Evolutionary conservation across 2,113 vertebrate genomes (phyloP), one percentile per base, ranked within the genome.

Genomic region (Artemisiospiza belli): DNA sequence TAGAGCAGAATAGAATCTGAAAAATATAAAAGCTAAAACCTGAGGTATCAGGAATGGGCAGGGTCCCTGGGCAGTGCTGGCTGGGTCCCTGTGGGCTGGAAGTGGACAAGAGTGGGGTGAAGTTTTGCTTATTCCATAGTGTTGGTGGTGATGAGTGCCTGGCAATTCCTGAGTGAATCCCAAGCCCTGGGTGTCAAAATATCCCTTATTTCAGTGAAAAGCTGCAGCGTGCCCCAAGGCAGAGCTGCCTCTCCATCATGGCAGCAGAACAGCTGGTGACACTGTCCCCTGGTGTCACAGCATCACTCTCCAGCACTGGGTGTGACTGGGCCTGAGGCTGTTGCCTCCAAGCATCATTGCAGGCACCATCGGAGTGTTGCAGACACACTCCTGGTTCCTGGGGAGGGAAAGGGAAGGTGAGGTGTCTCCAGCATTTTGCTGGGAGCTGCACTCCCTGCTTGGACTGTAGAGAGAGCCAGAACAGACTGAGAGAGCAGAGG

Each of bases 61-160:
- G 31, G 11, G 8, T 7, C 24, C 25, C 28, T 12, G 35, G 25
- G n/a, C 37, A 39, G 37, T 39, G 37, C 25, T 89, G 73, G 57
- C 19, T 49, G 43, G 74, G 59, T 24, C 51, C 23, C 44, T 21
- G 33, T 19, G 43, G 33, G 49, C 41, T 76, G n/a, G 37, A 33
- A n/a, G 41, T 27, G 57, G 25, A 19, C 5, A 2, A 16, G 62
- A 64, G 5, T 22, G 49, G 27, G 24, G 5, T 72, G 75, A 33
- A 43, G 5, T 23, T 49, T n/a, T 3, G 7, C 15, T 68, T 46
- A 11, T n/a, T 69, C 25, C 0, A 0, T 58, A 6, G 17, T 0
- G 1, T 7, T 27, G 58, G 7, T 11, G 31, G 7, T 83, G 63
- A 4, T 2, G 24, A 69, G 15, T 31, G 47, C 68, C 57, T 28